A percentile compares a stretch with the other conserved stretches of the same genome.
These are phyloP conservation scores for Allygus modestus DNA, from an alignment of 2,888 invertebrate genomes.

Conservation along the genomic window DNA sequence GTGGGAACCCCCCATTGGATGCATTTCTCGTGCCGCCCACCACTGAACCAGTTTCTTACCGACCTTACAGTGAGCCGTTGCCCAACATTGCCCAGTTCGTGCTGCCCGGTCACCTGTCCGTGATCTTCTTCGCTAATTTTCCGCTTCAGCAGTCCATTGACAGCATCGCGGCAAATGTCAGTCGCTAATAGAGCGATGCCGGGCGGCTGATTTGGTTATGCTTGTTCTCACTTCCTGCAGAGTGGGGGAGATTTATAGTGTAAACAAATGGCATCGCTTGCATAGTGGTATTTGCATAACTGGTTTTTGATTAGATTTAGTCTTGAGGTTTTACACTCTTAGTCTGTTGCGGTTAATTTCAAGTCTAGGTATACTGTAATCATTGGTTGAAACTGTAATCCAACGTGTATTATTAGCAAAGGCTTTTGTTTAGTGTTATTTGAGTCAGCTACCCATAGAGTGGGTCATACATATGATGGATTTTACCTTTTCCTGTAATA, in stretches of 20 bases:
- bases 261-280: neutral
- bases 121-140: constrained; percentile 50
- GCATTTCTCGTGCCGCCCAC: constrained; percentile 46
- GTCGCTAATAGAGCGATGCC: constrained; percentile 30
- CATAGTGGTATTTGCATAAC: neutral
- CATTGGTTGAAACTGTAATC: no score
- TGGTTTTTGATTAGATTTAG: neutral
- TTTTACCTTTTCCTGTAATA: no score
- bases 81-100: constrained; percentile 32
- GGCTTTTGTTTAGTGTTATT: no score
- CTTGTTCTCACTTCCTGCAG: constrained; percentile 10
- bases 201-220: neutral
- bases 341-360: no score
- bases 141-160: constrained; percentile 38
- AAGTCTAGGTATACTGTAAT: no score
- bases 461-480: no score
- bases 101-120: constrained; percentile 44
- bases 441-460: no score
- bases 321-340: no score
- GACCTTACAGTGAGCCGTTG: constrained; percentile 21
- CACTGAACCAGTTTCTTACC: constrained; percentile 30
- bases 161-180: constrained; percentile 44
- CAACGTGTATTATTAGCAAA: no score
- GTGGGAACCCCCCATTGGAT: constrained; percentile 23
- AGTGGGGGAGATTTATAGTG: neutral